Evolutionary conservation across 2,888 invertebrate genomes (phyloP), one percentile per base, ranked within the genome.

Genomic region (Blastobasis adustella): DNA sequence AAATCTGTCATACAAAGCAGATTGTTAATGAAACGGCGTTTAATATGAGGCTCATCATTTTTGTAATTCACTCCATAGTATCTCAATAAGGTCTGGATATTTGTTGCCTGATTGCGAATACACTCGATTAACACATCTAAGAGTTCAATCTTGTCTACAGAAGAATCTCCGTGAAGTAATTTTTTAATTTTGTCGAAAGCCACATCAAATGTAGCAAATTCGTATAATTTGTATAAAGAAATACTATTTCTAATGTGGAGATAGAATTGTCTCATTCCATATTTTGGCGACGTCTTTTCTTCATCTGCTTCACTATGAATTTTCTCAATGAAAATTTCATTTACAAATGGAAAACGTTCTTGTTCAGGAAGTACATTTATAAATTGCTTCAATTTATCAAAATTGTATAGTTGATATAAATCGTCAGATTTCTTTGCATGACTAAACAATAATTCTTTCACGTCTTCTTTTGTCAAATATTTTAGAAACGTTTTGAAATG

Each of bases 321-420:
- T 60, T 67, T 71, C 46, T 76, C 70, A 49, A 82, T 72, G 55
- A 77, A 79, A 42, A 71, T 51, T 47, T 64, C 58, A 57, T 76
- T 75, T 0, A 79, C 66, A 48, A 82, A 81, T 53, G 71, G 63
- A 58, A 75, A 76, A 55, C 72, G 71, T 44, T 70, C 70, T 39
- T 70, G 61, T 58, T 60, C 59, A 4, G 78, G 80, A 56, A 83
- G 61, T 53, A 62, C 62, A 47, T 60, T 56, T 38, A 84, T 58
- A 51, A 82, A 71, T 47, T 62, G 54, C 57, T 69, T 65, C 10
- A 76, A 47, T 41, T 56, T 60, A 5, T 71, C 58, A 50, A 64
- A 65, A 4, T 46, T 46, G 52, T 71, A 73, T 59, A 72, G 66
- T 23, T 37, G 39, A 7, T 49, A 51, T 49, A 69, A 50, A 6